Evolutionary conservation across 2,797 vertebrate genomes (phyloP), one percentile per base, ranked within the genome.

Genomic region (Mus spretus): DNA sequence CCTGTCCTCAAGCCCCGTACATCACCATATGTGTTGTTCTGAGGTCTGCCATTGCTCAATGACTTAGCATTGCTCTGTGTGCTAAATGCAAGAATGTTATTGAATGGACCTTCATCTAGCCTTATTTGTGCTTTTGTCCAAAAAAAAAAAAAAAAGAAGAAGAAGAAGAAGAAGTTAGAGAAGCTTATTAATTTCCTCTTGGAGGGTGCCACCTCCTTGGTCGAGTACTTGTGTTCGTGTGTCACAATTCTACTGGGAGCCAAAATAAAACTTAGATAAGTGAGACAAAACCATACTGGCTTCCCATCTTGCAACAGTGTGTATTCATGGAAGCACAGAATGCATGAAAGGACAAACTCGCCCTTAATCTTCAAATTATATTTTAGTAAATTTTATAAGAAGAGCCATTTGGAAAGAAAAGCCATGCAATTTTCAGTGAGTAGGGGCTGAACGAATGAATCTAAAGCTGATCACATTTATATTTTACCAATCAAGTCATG

Each of bases 381-480:
- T 81, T 92, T 91, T 88, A 95, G 75, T 94, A 85, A 85, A 85
- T 85, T 88, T 91, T 13, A 26, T 95, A 88, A 97, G 75, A 85
- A 86, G 88, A 90, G 22, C 28, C 78, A 79, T 53, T 88, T 88
- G 3, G 63, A 92, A 93, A 86, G 83, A 95, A 74, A 31, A 63
- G 40, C 34, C 63, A 22, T 9, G 44, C 22, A 31, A 90, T 59
- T 94, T 96, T 93, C 86, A 92, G 93, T 79, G 90, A 74, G 24
- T 74, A 90, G 65, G 13, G 50, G 22, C 37, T 81, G 24, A 95
- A 74, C 84, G 17, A 82, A 75, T 82, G 86, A 63, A 89, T 72
- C 40, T 47, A 9, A 34, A 97, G 63, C 26, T 81, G 37, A 93
- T 70, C 96, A 82, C 15, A 50, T 81, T 87, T 92, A 20, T 74